Evolutionary conservation across 2,113 vertebrate species (phyloP), one percentile per base, ranked within the genome.

Genomic region (Sialia sialis): DNA sequence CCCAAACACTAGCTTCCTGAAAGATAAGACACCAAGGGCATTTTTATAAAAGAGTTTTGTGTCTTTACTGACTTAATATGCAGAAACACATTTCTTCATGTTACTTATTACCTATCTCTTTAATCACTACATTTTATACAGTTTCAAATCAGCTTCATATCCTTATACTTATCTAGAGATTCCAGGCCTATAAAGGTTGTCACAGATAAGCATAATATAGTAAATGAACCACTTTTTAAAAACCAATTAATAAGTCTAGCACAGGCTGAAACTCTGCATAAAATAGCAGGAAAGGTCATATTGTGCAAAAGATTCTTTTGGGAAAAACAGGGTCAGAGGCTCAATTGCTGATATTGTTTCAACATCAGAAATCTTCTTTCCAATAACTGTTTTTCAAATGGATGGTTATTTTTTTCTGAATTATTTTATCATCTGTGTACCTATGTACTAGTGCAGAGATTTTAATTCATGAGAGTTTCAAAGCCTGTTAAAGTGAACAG

Each of bases 341-440:
- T 38, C 8, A 29, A 74, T 51, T 70, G 9, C 4, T 69, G 30
- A 22, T 62, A 23, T 36, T 70, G 3, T 10, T 90, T 70, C 34
- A 70, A 16, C 34, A 46, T 70, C 26, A 93, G 29, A 80, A 78
- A 67, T 41, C 5, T 51, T 67, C 13, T 43, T 78, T 59, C 36
- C 48, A 25, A 23, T 5, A 67, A 63, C 1, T 41, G 3, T 41
- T 36, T 73, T 38, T 84, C 34, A 54, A 80, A 58, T 43, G 3
- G 2, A 2, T 23, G 2, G 0, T 6, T 21, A 7, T 44, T 27
- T 23, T 30, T 32, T 4, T 10, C 43, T 51, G 0, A 23, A 43
- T 34, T 27, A 59, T 11, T 59, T 70, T 43, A 39, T 69, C 25
- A 16, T 58, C 25, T 81, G 41, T 39, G 12, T 58, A 49, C 12